These are phyloP conservation scores for Falco novaeseelandiae DNA, from an alignment of 2,797 vertebrate species.

Conservation along the genomic window DNA sequence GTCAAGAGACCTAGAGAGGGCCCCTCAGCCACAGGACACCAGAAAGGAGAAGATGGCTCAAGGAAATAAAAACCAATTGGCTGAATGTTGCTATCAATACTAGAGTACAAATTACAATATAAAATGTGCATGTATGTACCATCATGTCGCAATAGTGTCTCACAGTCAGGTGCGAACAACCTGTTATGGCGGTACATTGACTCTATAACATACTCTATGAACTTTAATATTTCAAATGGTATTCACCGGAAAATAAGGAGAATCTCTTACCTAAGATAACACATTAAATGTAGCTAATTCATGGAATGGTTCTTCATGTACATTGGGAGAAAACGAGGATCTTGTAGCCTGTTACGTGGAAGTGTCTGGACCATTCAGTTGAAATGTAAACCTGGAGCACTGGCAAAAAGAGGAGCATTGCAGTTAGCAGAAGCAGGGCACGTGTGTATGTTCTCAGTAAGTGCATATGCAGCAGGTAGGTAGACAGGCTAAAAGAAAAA, in stretches of 20 bases:
- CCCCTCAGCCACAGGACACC: not conserved
- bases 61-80: not conserved
- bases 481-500: not conserved
- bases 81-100: not conserved
- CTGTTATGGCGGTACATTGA: not conserved
- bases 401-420: not conserved
- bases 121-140: not conserved
- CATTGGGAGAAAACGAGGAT: not conserved
- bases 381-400: not conserved
- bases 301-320: not conserved
- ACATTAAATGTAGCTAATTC: not conserved
- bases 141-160: fast-evolving
- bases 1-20: not conserved
- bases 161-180: not conserved
- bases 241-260: not conserved
- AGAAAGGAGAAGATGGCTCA: not conserved
- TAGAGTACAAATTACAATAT: not conserved
- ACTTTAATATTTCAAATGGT: not conserved
- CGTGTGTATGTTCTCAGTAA: not conserved
- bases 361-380: not conserved
- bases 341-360: not conserved
- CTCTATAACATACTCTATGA: not conserved
- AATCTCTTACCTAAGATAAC: not conserved
- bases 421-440: not conserved
- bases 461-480: not conserved